Percentiles rank a stretch among this genome's conserved stretches.
phyloP scores from a whole-genome alignment of 2,888 invertebrate species.

The Limnephilus rhombicus region DNA sequence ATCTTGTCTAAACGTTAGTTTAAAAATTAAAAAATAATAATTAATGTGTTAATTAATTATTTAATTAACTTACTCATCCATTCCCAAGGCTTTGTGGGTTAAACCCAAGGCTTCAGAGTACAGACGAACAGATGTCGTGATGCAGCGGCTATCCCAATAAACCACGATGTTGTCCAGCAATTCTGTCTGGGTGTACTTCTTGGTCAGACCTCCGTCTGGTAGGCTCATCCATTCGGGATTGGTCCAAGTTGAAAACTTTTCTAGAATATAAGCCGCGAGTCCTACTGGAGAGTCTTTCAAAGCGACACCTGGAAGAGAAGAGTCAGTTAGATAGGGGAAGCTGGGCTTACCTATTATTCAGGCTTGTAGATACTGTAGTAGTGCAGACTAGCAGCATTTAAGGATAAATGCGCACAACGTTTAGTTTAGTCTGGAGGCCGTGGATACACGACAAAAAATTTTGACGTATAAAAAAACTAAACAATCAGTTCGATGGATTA shows the following conservation, averaged over 20 bases:
- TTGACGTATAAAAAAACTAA: too few species aligned
- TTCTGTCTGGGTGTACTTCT: slow-evolving; percentile 79
- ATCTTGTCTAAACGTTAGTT: too few species aligned
- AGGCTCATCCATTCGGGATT: slow-evolving; percentile 73
- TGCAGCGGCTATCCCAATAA: slow-evolving; percentile 86
- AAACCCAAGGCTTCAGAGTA: slow-evolving; percentile 72
- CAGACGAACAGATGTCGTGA: slow-evolving; percentile 83
- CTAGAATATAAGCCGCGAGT: slow-evolving; percentile 84
- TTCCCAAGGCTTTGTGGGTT: slow-evolving; percentile 64
- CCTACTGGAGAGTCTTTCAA: slow-evolving; percentile 83
- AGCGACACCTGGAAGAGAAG: slow-evolving; percentile 75
- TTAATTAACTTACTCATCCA: slow-evolving; percentile 72
- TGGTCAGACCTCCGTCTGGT: slow-evolving; percentile 80
- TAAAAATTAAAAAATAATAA: too few species aligned
- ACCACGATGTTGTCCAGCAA: slow-evolving; percentile 88
- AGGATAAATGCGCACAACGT: too few species aligned
- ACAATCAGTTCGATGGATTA: too few species aligned
- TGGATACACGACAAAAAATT: too few species aligned
- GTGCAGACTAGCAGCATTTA: too few species aligned
- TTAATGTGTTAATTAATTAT: too few species aligned
- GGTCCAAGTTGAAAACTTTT: slow-evolving; percentile 85
- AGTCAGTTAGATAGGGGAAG: neutral
- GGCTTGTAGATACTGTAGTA: too few species aligned
- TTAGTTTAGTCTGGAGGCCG: too few species aligned
- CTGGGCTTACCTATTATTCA: neutral